Evolutionary conservation across 2,113 vertebrate species (phyloP), one percentile per base, ranked within the genome.

Genomic region (Mirounga angustirostris): DNA sequence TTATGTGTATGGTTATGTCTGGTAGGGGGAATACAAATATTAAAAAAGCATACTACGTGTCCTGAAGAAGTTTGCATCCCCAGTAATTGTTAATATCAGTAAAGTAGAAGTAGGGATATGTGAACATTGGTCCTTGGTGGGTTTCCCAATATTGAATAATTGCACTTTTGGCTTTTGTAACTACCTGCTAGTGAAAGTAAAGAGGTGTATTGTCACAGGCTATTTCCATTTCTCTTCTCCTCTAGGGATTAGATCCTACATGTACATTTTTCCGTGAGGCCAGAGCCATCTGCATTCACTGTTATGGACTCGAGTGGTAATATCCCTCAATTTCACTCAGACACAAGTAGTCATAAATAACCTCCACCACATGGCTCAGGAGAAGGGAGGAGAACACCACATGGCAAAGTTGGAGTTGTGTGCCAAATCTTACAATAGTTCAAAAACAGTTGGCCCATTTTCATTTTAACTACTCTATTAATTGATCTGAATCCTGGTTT

Each of bases 401-500:
- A 63, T 40, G 69, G 74, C 61, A 6, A 46, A 90, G 87, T 86
- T 36, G 54, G 50, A 76, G 52, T 18, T 7, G 22, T n/a, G 6
- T 91, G 93, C 90, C 95, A 91, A 46, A 65, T 97, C 95, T 89
- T 67, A 43, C 8, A 22, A 2, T 24, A 50, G 74, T 84, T 95
- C 87, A 52, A 61, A 92, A 90, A 84, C 87, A 52, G 83, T 92
- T 71, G 90, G 92, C 46, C 69, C 12, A 4, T 97, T 97, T 98
- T 95, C 22, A 50, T 78, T 97, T 96, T 91, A 93, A 97, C 52
- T 69, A 28, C 67, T 80, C 36, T 78, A 67, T 98, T 97, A 97
- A 92, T 96, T 97, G 96, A 88, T 93, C 56, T 85, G 89, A 81
- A 76, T 97, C 40, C 87, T 96, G 54, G 28, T 65, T 96, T 92